Conservation (phyloP, 2,888 invertebrate genomes). For the Trissolcus brochymenae region DNA sequence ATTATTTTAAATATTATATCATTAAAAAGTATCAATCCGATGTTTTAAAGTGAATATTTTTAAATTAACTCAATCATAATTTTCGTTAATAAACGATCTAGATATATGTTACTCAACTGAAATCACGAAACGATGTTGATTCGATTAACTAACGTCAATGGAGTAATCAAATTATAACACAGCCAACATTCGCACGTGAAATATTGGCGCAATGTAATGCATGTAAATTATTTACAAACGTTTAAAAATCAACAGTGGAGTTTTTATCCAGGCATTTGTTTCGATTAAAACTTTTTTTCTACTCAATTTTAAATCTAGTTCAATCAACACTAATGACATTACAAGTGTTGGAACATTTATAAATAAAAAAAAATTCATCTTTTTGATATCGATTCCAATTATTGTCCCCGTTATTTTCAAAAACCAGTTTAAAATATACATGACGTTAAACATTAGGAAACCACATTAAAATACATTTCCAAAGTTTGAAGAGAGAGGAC, state of each 20-base stretch:
- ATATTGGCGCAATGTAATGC: neutral
- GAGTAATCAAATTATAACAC: conserved; percentile 13
- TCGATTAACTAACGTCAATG: conserved; percentile 7
- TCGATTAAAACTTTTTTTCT: neutral
- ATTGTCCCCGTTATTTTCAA: conserved; percentile 19
- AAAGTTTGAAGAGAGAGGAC: conserved; percentile 14
- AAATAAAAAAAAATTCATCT: neutral
- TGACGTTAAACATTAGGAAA: conserved; percentile 10
- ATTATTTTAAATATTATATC: too few species aligned
- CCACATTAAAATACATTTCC: conserved; percentile 29
- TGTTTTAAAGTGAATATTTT: too few species aligned
- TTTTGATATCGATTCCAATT: conserved; percentile 5
- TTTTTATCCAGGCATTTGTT: too few species aligned
- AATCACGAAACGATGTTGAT: conserved; percentile 10
- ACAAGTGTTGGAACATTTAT: conserved; percentile 8
- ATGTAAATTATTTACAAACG: neutral
- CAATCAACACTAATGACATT: conserved; percentile 8
- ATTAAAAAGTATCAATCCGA: too few species aligned
- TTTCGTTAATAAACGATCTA: neutral
- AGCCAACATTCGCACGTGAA: conserved; percentile 1
- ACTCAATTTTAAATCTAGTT: neutral
- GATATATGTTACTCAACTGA: neutral
- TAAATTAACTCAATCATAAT: too few species aligned
- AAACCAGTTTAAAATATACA: neutral
- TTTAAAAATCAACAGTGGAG: too few species aligned